Percentiles rank a stretch among this genome's conserved stretches.
Conservation (phyloP, 2,113 vertebrate genomes). For the Lichenostomus cassidix region DNA sequence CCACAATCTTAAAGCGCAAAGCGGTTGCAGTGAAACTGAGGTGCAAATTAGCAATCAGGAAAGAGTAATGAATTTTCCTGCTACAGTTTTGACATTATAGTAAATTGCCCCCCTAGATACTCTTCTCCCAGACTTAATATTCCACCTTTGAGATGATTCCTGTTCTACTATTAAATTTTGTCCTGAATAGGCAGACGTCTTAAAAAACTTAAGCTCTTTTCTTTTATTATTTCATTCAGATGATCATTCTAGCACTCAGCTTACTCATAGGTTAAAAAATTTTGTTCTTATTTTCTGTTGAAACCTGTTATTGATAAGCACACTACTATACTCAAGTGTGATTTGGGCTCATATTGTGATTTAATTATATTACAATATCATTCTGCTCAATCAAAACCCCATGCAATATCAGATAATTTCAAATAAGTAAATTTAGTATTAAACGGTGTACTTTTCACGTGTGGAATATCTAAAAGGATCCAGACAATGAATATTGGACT, state of each 20-base stretch:
- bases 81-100: background rate
- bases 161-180: background rate
- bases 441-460: rapidly evolving
- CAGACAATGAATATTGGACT: background rate
- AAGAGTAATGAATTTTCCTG: background rate
- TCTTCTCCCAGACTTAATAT: background rate
- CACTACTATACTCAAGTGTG: background rate
- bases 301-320: background rate
- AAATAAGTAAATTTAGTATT: background rate
- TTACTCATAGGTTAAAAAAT: background rate
- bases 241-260: background rate
- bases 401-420: background rate
- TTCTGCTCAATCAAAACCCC: background rate
- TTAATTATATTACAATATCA: background rate
- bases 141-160: background rate
- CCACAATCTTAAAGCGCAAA: background rate
- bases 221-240: background rate
- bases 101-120: background rate
- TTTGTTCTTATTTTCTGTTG: background rate
- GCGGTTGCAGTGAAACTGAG: background rate
- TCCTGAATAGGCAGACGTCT: background rate
- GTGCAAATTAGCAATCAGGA: background rate
- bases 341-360: background rate
- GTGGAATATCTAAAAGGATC: background rate
- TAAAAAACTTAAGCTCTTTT: background rate